phyloP scores from a whole-genome alignment of 2,888 invertebrate species.

The Eurytoma californica region DNA sequence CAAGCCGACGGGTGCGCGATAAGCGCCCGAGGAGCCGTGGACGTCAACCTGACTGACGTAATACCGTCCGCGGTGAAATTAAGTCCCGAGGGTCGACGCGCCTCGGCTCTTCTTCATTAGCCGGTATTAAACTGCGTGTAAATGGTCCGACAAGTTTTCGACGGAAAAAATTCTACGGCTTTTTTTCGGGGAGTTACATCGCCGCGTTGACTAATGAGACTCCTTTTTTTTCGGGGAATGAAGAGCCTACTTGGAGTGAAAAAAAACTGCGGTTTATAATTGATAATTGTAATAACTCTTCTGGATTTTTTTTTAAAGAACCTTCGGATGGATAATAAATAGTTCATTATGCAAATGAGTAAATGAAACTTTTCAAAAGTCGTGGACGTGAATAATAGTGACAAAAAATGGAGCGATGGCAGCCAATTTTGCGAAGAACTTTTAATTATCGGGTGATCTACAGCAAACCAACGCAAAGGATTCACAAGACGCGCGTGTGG shows the following conservation, averaged over 20 bases:
- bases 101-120: too few species aligned
- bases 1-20: conserved; percentile 19
- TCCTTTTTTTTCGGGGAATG: not conserved
- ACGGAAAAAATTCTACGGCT: too few species aligned
- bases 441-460: conserved; percentile 23
- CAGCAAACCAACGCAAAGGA: conserved; percentile 1
- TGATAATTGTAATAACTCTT: conserved; percentile 14
- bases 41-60: too few species aligned
- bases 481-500: not conserved
- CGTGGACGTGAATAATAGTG: not conserved
- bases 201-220: not conserved
- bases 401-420: not conserved
- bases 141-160: too few species aligned
- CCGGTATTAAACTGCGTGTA: too few species aligned
- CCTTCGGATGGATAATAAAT: not conserved
- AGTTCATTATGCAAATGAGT: conserved; percentile 27
- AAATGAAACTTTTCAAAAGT: not conserved
- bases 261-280: conserved; percentile 4
- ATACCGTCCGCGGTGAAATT: too few species aligned
- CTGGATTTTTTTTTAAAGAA: conserved; percentile 1
- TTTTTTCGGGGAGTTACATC: too few species aligned
- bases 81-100: too few species aligned
- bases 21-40: not conserved
- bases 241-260: not conserved
- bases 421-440: conserved; percentile 19